A percentile compares a stretch with the other conserved stretches of the same genome.
These are phyloP conservation scores for Lampris megalopsis DNA, from an alignment of 2,113 vertebrate species.

Conservation along the genomic window DNA sequence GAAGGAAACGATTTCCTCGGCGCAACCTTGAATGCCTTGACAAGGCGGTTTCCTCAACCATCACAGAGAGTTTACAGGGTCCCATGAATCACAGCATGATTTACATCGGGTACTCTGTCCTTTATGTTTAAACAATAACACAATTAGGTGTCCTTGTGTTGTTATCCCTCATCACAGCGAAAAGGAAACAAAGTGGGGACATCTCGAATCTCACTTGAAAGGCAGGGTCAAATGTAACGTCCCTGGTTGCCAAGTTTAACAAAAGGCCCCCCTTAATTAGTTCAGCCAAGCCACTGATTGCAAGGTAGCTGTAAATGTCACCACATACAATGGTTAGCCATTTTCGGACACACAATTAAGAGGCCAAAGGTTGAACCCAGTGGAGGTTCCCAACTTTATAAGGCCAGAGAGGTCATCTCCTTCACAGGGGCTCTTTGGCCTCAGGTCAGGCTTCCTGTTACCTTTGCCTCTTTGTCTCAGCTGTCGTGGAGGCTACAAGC, in stretches of 20 bases:
- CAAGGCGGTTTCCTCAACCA: background rate
- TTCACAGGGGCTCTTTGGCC: constrained; percentile 31
- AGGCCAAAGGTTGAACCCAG: constrained; percentile 30
- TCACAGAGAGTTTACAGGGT: background rate
- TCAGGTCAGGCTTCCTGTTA: constrained; percentile 58
- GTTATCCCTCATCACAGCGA: background rate
- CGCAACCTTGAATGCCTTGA: background rate
- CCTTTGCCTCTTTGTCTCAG: constrained; percentile 40
- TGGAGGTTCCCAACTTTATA: constrained; percentile 51
- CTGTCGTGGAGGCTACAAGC: constrained; percentile 40
- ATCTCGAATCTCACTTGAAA: constrained; percentile 12
- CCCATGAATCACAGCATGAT: background rate
- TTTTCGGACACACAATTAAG: constrained; percentile 27
- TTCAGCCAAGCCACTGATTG: constrained; percentile 10
- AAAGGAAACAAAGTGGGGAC: background rate
- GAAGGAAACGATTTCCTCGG: constrained; percentile 16
- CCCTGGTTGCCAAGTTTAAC: constrained; percentile 1
- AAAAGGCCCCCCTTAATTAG: constrained; percentile 25
- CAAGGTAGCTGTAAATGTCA: constrained; percentile 55
- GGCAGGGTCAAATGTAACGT: constrained; percentile 10
- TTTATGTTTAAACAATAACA: constrained; percentile 17
- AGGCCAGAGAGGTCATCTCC: constrained; percentile 39
- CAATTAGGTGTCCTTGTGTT: constrained; percentile 19
- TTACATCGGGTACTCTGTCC: constrained; percentile 3
- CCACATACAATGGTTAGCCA: constrained; percentile 9